Percentiles rank a stretch among this genome's conserved stretches.
Conservation (phyloP, 2,888 invertebrate species). For the Catocala nupta region DNA sequence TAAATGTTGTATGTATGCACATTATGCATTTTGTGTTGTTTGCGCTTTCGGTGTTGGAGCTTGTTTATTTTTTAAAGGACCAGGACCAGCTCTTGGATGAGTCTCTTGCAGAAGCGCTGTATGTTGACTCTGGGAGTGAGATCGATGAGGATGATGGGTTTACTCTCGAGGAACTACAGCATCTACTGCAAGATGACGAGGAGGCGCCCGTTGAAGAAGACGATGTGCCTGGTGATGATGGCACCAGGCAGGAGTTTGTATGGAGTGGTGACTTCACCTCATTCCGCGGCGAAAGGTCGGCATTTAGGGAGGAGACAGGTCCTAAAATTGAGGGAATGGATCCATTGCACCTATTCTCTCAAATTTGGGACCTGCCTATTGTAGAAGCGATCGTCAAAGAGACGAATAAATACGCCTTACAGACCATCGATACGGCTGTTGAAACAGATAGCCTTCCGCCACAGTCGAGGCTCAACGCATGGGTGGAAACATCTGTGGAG, state of each 20-base stretch:
- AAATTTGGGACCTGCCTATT: conserved; percentile 20
- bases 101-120: background rate
- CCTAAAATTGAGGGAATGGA: too few species aligned
- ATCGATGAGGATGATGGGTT: background rate
- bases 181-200: conserved; percentile 1
- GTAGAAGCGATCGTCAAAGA: conserved; percentile 16
- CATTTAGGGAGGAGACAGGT: conserved; percentile 6
- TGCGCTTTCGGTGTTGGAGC: background rate
- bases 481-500: conserved; percentile 16
- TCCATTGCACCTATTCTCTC: conserved; percentile 8
- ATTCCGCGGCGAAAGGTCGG: conserved; percentile 9
- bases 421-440: conserved; percentile 6
- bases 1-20: too few species aligned
- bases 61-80: background rate
- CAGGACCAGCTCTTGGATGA: background rate
- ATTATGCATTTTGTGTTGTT: too few species aligned
- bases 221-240: background rate
- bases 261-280: conserved; percentile 3
- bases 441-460: background rate
- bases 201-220: background rate
- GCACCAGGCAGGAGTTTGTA: background rate
- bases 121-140: conserved; percentile 1
- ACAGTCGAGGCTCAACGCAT: conserved; percentile 14
- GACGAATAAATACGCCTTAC: conserved; percentile 18
- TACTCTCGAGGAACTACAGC: conserved; percentile 2